A percentile compares a stretch with the other conserved stretches of the same genome.
Conservation (phyloP, 2,113 vertebrate species). For the Bambusicola thoracicus region DNA sequence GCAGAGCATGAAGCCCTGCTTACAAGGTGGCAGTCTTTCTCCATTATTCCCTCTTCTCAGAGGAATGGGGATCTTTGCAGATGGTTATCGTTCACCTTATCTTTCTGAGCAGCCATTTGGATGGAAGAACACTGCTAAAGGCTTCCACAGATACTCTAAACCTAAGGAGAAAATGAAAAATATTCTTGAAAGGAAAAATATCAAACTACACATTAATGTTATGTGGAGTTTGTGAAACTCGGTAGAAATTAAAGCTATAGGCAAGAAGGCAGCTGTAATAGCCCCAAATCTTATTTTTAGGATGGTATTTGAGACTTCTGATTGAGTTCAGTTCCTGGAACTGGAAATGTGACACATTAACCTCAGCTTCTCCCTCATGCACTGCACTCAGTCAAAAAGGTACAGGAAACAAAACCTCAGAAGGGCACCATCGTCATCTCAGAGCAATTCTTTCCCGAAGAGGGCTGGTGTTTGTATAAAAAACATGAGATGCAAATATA, state of each 20-base stretch:
- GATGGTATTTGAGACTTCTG: neutral
- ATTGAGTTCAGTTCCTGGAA: neutral
- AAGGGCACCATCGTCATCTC: neutral
- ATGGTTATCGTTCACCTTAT: neutral
- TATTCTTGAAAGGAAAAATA: neutral
- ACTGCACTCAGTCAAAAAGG: neutral
- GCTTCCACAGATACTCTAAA: neutral
- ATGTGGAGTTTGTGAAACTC: neutral
- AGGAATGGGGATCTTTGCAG: neutral
- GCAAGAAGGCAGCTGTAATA: neutral
- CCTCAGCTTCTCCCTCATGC: conserved; percentile 1
- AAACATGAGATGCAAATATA: neutral
- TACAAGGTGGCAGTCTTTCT: neutral
- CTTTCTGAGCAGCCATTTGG: neutral
- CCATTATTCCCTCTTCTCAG: neutral
- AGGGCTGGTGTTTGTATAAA: neutral
- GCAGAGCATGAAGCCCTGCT: neutral
- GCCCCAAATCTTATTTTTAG: neutral
- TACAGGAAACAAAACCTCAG: neutral
- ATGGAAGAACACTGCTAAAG: neutral
- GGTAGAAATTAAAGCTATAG: neutral
- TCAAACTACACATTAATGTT: neutral
- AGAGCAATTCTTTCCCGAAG: neutral
- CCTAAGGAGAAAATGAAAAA: neutral
- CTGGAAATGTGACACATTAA: neutral